Evolutionary conservation across 2,888 invertebrate genomes (phyloP).

Genomic region (Tanytarsus gracilentus): DNA sequence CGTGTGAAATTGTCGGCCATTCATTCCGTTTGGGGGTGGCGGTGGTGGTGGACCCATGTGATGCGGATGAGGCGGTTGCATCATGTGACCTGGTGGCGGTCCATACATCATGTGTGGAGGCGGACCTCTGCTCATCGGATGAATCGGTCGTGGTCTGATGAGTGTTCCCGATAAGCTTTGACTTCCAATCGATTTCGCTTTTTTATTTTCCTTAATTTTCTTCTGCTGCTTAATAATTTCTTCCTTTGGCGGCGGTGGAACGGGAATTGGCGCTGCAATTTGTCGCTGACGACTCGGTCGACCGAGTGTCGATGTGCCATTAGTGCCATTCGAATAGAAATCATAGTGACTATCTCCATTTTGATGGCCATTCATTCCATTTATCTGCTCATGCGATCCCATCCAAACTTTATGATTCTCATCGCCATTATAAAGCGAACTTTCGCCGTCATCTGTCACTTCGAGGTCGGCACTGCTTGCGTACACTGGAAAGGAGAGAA

Average conservation of each 20-base stretch:
- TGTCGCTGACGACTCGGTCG: slow-evolving; percentile 70
- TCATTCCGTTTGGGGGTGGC: slow-evolving; percentile 42
- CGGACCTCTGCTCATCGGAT: slow-evolving; percentile 38
- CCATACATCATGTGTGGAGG: slow-evolving; percentile 44
- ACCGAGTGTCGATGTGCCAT: slow-evolving; percentile 47
- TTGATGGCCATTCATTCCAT: slow-evolving; percentile 53
- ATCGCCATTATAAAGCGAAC: slow-evolving; percentile 79
- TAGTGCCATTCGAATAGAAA: slow-evolving; percentile 27
- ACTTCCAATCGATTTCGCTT: slow-evolving; percentile 39
- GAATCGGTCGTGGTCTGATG: slow-evolving; percentile 43
- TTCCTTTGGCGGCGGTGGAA: slow-evolving; percentile 70
- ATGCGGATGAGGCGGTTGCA: slow-evolving; percentile 42
- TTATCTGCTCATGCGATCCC: slow-evolving; percentile 65
- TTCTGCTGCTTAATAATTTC: slow-evolving; percentile 56
- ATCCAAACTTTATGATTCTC: slow-evolving; percentile 94
- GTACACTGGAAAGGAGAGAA: slow-evolving; percentile 38
- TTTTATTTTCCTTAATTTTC: slow-evolving; percentile 44
- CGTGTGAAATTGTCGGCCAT: slow-evolving; percentile 43
- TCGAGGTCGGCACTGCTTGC: slow-evolving; percentile 45
- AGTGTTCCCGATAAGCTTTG: slow-evolving; percentile 44
- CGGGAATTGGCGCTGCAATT: slow-evolving; percentile 67
- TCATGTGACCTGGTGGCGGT: slow-evolving; percentile 32
- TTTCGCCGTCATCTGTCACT: slow-evolving; percentile 57
- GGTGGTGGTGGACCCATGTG: slow-evolving; percentile 46
- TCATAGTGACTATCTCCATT: slow-evolving; percentile 65